Base-by-base conservation (phyloP, 2,113 vertebrate genomes). In the Polypterus senegalus region DNA sequence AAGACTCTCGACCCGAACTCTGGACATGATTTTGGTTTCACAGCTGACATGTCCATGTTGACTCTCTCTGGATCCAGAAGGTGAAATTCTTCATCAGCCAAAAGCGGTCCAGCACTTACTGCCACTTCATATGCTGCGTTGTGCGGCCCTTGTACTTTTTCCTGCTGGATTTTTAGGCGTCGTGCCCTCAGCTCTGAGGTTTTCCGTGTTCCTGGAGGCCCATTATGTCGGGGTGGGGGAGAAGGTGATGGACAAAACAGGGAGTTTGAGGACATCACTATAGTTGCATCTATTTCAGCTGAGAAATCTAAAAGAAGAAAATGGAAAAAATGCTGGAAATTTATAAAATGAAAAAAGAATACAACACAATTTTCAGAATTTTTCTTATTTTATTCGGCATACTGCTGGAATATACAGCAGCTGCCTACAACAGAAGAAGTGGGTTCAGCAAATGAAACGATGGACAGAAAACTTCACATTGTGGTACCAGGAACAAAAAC, bases 211-310 rank as follows among this genome's bases (percentile, higher is more conserved):
- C 49, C 67, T 59, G 71, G 43, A 49, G 68, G 61, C 49, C 47
- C 54, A 27, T 27, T 27, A 27, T 27, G 27, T 61, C 57, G 44
- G 6, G 1, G 62, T 4, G 54, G 59, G 48, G 70, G 64, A 48
- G 82, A 81, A 56, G 88, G 84, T 6, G 72, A 78, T 11, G 85
- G 87, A 7, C 51, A 67, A 66, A 83, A 77, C 3, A 74, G 71
- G 47, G 79, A 73, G 48, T 77, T 79, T 3, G 82, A 76, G 47
- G 67, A 72, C 63, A 81, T 27, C 27, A 27, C 27, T 27, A 27
- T 27, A 27, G 27, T 27, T 9, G 52, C 49, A 4, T 73, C 72
- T 57, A 43, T 60, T 4, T 65, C 65, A 59, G 43, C 54, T 54
- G 66, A 10, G 7, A 66, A 48, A 49, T 70, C 65, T 83, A 61